Evolutionary conservation across 2,888 invertebrate genomes (phyloP), one percentile per base, ranked within the genome.

Genomic region (Epinotia ramella): DNA sequence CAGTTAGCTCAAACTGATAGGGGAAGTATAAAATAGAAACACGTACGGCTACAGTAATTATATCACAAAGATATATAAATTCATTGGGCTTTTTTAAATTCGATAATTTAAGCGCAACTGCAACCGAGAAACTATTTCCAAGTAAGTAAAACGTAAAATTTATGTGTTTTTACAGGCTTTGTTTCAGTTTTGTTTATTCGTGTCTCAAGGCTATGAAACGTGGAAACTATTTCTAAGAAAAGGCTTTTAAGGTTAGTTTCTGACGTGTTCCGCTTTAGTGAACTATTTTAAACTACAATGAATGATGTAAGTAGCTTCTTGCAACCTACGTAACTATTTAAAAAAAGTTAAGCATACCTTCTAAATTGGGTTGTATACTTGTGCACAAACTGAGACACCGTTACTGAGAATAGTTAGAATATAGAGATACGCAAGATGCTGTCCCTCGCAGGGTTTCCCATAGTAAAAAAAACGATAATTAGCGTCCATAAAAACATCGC

Each of bases 241-340:
- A 72, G 16, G 9, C n/a, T 57, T 62, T 63, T 57, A 46, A 71
- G 71, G 24, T 74, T 59, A 16, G 13, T 20, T 60, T 53, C 44
- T 49, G 40, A 68, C 24, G 40, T 24, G 24, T 53, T 63, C 56
- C 28, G 56, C 24, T 68, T 46, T 33, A 46, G 57, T n/a, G 11
- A 76, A 76, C 76, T 76, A 76, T 76, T 76, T 76, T 67, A 56
- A 76, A 76, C 67, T 63, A n/a, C 60, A 67, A 62, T 63, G 33
- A 76, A 53, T 62, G 11, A 63, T 56, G 18, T 65, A 16, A 20
- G 33, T 11, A 33, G 6, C 33, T n/a, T 33, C 6, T n/a, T 53
- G 7, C 53, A n/a, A 2, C 16, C n/a, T 53, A n/a, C 5, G 4
- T 16, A 20, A 20, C 20, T 20, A 20, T 20, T 20, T 1, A 20